Conservation (phyloP, 2,888 invertebrate species). For the Himalopsyche tibetana region DNA sequence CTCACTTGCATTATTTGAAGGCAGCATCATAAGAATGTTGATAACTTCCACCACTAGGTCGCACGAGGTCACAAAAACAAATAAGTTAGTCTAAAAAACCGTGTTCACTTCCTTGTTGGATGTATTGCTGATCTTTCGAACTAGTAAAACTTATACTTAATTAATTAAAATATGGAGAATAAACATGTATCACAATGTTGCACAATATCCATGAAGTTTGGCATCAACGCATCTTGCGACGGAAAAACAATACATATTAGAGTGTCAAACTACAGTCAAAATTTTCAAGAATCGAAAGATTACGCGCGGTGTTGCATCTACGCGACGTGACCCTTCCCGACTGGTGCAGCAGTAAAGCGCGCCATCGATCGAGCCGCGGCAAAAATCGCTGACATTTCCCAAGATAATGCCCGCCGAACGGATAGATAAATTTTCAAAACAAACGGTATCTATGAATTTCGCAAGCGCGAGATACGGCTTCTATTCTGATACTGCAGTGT, state of each 20-base stretch:
- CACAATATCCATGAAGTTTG: background rate
- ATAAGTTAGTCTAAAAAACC: background rate
- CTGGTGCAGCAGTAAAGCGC: constrained; percentile 14
- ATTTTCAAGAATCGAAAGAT: background rate
- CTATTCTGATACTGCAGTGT: background rate
- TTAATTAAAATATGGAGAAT: no score
- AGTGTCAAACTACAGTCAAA: background rate
- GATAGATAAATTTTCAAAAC: constrained; percentile 21
- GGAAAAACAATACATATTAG: background rate
- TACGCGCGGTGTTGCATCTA: background rate
- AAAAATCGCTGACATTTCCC: constrained; percentile 43
- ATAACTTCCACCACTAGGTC: background rate
- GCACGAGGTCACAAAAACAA: background rate
- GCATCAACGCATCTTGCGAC: background rate
- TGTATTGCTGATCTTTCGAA: no score
- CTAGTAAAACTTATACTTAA: no score
- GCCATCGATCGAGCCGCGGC: background rate
- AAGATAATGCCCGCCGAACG: constrained; percentile 25
- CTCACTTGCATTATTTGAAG: constrained; percentile 10
- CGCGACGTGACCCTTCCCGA: constrained; percentile 39
- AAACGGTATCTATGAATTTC: constrained; percentile 39
- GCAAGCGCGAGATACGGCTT: constrained; percentile 35
- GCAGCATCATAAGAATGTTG: background rate
- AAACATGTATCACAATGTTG: no score
- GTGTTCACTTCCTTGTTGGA: background rate